A percentile compares a stretch with the other conserved stretches of the same genome.
phyloP scores from a whole-genome alignment of 2,888 invertebrate species.

The Drosophila borborema region DNA sequence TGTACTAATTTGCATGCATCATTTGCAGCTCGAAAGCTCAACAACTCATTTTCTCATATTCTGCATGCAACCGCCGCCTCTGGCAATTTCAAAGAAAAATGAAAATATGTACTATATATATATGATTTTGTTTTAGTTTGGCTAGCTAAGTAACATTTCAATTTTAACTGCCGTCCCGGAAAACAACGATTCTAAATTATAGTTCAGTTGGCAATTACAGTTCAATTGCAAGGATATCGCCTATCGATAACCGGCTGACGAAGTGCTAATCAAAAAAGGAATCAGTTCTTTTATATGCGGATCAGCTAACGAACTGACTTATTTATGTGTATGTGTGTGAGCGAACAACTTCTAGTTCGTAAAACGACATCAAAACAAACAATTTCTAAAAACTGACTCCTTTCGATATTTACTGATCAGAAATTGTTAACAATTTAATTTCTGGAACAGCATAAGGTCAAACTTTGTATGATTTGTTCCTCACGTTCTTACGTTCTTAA shows the following conservation, averaged over 20 bases:
- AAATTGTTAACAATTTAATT: slow-evolving; percentile 2
- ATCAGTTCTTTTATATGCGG: slow-evolving; percentile 7
- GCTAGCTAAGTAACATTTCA: slow-evolving; percentile 20
- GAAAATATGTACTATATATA: slow-evolving; percentile 4
- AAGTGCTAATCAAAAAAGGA: slow-evolving; percentile 4
- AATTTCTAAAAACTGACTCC: slow-evolving; percentile 6
- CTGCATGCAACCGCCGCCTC: background rate
- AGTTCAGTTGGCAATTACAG: background rate
- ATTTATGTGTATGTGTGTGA: background rate
- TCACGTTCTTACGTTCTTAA: slow-evolving; percentile 4
- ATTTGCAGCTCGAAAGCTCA: slow-evolving; percentile 57
- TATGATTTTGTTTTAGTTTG: slow-evolving; percentile 15
- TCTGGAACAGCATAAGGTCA: slow-evolving; percentile 24
- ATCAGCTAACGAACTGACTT: slow-evolving; percentile 4
- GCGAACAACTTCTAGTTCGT: background rate
- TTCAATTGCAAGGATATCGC: slow-evolving; percentile 3
- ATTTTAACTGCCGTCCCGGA: slow-evolving; percentile 3
- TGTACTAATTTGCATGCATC: slow-evolving; percentile 74
- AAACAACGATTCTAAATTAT: background rate
- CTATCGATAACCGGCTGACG: slow-evolving; percentile 7
- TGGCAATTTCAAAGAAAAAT: slow-evolving; percentile 1
- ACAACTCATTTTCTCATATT: background rate
- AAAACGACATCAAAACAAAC: slow-evolving; percentile 12
- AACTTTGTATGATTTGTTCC: slow-evolving; percentile 22
- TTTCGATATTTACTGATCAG: slow-evolving; percentile 2